Evolutionary conservation across 2,888 invertebrate genomes (phyloP).

Genomic region (Odontomyia ornata): DNA sequence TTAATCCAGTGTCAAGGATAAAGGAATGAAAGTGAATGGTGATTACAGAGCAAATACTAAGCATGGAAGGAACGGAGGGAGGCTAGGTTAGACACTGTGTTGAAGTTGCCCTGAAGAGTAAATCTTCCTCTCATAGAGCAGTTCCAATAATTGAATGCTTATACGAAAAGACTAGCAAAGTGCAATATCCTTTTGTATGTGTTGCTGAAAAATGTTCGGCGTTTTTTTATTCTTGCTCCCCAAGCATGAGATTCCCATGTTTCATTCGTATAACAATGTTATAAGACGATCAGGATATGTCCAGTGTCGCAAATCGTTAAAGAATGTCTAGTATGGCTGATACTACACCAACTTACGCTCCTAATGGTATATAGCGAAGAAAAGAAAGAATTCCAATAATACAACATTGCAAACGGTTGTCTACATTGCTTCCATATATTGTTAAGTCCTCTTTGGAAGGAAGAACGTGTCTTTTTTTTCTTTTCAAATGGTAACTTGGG

Average conservation of each 20-base stretch:
- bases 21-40: not conserved
- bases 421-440: slow-evolving; percentile 21
- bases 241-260: not conserved
- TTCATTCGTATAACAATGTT: slow-evolving; percentile 39
- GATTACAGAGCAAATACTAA: not conserved
- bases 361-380: slow-evolving; percentile 14
- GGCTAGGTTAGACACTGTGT: not conserved
- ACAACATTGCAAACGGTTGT: slow-evolving; percentile 34
- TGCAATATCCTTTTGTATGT: not conserved
- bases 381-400: slow-evolving; percentile 49
- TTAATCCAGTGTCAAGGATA: not conserved
- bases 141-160: slow-evolving; percentile 30
- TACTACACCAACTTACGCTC: too few species aligned
- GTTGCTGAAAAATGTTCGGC: not conserved
- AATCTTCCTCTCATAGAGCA: not conserved
- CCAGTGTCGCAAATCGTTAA: slow-evolving; percentile 47
- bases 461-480: slow-evolving; percentile 11
- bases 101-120: not conserved
- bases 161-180: not conserved
- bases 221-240: not conserved
- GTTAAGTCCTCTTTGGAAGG: not conserved
- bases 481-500: not conserved
- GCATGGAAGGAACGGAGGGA: not conserved
- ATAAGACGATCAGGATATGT: slow-evolving; percentile 29
- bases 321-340: slow-evolving; percentile 41